Evolutionary conservation across 2,113 vertebrate species (phyloP).

Genomic region (Rallus limicola): DNA sequence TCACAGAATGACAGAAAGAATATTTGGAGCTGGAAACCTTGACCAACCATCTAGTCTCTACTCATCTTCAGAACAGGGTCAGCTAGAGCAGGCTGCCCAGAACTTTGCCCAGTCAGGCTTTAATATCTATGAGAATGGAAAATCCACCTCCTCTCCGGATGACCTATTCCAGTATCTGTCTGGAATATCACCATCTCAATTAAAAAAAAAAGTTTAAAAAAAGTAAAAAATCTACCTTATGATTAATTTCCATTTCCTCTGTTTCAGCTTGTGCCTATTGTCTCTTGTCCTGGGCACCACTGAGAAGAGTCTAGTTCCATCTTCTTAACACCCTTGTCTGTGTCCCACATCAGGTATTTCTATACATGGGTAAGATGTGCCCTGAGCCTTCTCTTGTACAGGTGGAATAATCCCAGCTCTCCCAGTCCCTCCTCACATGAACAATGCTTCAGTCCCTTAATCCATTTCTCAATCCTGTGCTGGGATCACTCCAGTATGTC

Average conservation of each 20-base stretch:
- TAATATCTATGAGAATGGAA: not conserved
- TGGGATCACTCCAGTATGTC: not conserved
- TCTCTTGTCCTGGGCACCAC: not conserved
- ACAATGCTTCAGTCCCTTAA: not conserved
- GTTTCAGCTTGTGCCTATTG: not conserved
- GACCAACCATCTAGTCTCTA: not conserved
- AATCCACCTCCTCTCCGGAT: not conserved
- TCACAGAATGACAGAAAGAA: not conserved
- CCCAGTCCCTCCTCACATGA: not conserved
- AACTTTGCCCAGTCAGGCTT: not conserved
- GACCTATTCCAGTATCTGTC: not conserved
- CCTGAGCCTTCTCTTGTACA: not conserved
- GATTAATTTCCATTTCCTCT: not conserved
- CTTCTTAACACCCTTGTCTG: not conserved
- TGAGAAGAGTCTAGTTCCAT: not conserved
- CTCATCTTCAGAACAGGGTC: not conserved
- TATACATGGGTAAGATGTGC: not conserved
- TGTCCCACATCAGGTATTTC: not conserved
- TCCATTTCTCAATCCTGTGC: not conserved
- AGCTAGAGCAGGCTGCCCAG: not conserved
- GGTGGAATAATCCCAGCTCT: not conserved
- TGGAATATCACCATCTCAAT: not conserved
- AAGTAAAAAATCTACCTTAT: not conserved
- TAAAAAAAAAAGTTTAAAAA: not conserved
- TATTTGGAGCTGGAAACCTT: not conserved